Base-by-base conservation (phyloP, 2,797 vertebrate genomes). In the Sebastes nivosus region DNA sequence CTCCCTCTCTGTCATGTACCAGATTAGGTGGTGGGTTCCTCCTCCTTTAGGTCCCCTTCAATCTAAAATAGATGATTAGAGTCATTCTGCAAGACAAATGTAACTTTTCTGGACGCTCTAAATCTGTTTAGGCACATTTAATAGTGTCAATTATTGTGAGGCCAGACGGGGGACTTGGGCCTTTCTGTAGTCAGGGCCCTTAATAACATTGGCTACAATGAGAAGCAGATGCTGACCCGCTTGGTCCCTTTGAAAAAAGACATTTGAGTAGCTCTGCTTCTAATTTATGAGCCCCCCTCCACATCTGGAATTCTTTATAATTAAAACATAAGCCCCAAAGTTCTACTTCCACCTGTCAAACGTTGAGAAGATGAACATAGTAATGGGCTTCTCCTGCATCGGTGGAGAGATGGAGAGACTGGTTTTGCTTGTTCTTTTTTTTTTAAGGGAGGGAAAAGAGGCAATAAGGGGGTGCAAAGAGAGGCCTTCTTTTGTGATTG, bases 291-390 rank as follows among this genome's bases (percentile, higher is more conserved):
- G 95, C 92, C 96, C 92, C 96, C 94, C 96, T 97, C 96, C 96
- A 98, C 98, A 99, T 99, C 98, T 99, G 98, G 98, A 98, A 97
- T 98, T 97, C 96, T 96, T 99, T 99, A 99, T 97, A 98, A 99
- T 99, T 99, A 98, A 98, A 98, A 98, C 97, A 92, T 97, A 97
- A 98, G 97, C 97, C 97, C 96, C 96, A 96, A 96, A 96, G 97
- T 97, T 97, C 97, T 97, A 97, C 97, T 99, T 99, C 98, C 98
- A 99, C 98, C 98, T 99, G 98, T 98, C 98, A 98, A 97, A 98
- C 94, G 97, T 96, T 97, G 97, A 98, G 97, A 98, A 97, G 97
- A 99, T 97, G 97, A 97, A 98, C 97, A 97, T 95, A 96, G 97
- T 98, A 99, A 99, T 98, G 97, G 97, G 96, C 96, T 97, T 96